Percentiles rank a stretch among this genome's conserved stretches.
Conservation (phyloP, 2,797 vertebrate species). For the Sternotherus odoratus region DNA sequence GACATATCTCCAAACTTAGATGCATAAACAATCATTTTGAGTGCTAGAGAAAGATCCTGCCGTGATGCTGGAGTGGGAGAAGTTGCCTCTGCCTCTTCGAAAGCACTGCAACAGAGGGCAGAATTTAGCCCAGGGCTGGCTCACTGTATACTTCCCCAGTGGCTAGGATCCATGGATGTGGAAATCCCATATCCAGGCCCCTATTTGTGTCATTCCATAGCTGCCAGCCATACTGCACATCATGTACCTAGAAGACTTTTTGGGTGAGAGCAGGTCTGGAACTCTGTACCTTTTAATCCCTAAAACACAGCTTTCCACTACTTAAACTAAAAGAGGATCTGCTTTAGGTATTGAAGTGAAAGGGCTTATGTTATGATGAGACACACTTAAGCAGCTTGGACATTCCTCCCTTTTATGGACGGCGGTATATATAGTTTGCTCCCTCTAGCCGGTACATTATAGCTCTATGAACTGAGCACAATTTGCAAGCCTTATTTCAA, state of each 20-base stretch:
- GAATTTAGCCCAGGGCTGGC: neutral
- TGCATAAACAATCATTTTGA: neutral
- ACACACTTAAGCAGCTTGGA: constrained; percentile 24
- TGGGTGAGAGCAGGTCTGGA: neutral
- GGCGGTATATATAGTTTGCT: neutral
- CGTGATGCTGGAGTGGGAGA: neutral
- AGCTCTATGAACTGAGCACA: constrained; percentile 56
- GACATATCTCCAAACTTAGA: neutral
- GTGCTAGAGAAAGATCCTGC: neutral
- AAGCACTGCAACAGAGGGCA: neutral
- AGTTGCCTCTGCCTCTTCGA: neutral
- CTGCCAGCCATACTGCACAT: neutral
- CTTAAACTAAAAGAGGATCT: constrained; percentile 31
- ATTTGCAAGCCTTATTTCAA: constrained; percentile 25
- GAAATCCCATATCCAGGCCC: neutral
- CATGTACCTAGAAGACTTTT: constrained; percentile 18
- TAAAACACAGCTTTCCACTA: constrained; percentile 17
- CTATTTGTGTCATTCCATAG: neutral
- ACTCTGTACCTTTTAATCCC: constrained; percentile 36
- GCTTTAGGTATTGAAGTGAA: constrained; percentile 3
- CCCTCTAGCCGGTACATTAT: constrained; percentile 46
- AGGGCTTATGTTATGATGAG: neutral
- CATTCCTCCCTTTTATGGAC: constrained; percentile 37
- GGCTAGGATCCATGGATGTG: neutral
- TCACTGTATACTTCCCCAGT: neutral